A percentile compares a stretch with the other conserved stretches of the same genome.
Evolutionary conservation across 2,113 vertebrate genomes (phyloP).

Genomic region (Clarias batrachus): DNA sequence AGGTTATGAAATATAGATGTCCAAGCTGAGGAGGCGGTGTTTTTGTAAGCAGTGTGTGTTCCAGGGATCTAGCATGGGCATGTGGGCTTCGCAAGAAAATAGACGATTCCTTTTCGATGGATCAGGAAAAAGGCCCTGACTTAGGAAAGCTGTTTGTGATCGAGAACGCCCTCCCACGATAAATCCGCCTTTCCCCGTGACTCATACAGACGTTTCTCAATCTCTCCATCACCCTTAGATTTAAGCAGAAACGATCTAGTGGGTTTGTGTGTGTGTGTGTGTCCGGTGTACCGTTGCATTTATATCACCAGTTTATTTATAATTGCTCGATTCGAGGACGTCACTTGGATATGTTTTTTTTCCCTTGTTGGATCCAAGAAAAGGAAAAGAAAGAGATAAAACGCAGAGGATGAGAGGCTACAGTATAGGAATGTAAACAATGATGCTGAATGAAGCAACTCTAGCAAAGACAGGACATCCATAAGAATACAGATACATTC

Average conservation of each 20-base stretch:
- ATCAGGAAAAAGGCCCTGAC: neutral
- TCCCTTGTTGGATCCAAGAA: neutral
- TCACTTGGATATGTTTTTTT: neutral
- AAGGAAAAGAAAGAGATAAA: neutral
- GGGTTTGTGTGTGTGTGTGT: neutral
- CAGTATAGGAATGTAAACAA: neutral
- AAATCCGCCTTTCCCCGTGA: constrained; percentile 5
- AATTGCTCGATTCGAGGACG: neutral
- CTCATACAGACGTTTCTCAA: constrained; percentile 15
- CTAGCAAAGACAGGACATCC: neutral
- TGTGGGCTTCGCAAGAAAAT: constrained; percentile 42
- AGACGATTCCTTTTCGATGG: constrained; percentile 27
- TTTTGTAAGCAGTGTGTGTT: constrained; percentile 22
- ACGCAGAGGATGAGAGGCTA: neutral
- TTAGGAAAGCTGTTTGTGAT: constrained; percentile 42
- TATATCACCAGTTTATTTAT: constrained; percentile 4
- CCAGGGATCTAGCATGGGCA: constrained; percentile 30
- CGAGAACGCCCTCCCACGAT: constrained; percentile 24
- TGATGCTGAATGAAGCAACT: no score
- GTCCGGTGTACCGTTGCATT: constrained; percentile 5
- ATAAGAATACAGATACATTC: neutral
- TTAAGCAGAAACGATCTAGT: neutral
- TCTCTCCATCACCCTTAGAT: neutral
- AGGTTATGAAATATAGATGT: constrained; percentile 56
- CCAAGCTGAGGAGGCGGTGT: constrained; percentile 30